Percentiles rank a stretch among this genome's conserved stretches.
Evolutionary conservation across 2,113 vertebrate species (phyloP).

Genomic region (Crotalus helleri): DNA sequence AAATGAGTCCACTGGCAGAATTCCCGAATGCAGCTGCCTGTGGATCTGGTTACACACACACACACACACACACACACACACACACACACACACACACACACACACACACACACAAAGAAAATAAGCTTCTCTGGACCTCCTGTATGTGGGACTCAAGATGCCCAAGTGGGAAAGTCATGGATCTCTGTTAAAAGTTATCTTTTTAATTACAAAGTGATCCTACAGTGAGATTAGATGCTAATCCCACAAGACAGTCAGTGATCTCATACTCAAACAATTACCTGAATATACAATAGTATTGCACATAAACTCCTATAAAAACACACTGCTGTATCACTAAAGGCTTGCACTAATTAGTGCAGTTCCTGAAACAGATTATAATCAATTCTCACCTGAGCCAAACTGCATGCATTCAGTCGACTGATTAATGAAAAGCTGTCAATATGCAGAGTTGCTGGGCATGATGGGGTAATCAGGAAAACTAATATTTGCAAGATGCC

Average conservation of each 20-base stretch:
- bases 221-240: not conserved
- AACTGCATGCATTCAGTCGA: not conserved
- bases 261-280: not conserved
- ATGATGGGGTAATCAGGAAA: not conserved
- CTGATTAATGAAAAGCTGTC: not conserved
- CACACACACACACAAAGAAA: not conserved
- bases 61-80: too few species aligned
- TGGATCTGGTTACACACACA: too few species aligned
- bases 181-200: not conserved
- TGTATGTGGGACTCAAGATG: not conserved
- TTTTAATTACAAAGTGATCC: not conserved
- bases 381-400: not conserved
- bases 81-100: too few species aligned
- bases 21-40: not conserved
- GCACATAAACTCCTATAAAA: not conserved
- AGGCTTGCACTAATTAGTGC: not conserved
- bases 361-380: not conserved
- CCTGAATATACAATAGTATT: not conserved
- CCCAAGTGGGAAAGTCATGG: too few species aligned
- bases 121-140: not conserved
- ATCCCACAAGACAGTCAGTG: not conserved
- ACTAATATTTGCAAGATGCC: not conserved
- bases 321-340: not conserved
- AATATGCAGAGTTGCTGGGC: not conserved
- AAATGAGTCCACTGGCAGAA: not conserved